Evolutionary conservation across 2,113 vertebrate species (phyloP).

Genomic region (Eubucco bourcierii): DNA sequence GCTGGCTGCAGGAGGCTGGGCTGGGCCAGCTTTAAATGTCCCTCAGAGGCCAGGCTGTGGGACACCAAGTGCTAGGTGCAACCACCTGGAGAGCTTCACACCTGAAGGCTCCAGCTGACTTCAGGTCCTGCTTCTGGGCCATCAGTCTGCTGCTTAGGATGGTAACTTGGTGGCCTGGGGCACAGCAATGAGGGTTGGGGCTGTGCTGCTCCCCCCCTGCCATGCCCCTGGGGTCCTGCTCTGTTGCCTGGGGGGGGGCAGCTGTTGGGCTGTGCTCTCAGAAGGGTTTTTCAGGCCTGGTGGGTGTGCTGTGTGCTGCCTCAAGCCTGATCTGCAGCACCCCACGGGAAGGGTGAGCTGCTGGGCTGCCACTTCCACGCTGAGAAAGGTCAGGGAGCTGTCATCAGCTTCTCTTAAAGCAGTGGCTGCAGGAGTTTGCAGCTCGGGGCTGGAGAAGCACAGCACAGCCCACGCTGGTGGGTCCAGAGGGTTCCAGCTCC

Average conservation of each 20-base stretch:
- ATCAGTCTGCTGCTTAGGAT: fast-evolving
- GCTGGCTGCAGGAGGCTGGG: no score
- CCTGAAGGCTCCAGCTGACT: not conserved
- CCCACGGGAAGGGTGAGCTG: fast-evolving
- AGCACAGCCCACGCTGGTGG: fast-evolving
- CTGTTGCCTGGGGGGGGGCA: no score
- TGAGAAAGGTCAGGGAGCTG: not conserved
- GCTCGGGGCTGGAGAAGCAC: not conserved
- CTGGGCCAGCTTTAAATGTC: no score
- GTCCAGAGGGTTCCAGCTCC: not conserved
- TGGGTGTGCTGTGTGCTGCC: no score
- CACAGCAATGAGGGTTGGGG: fast-evolving
- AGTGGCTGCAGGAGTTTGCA: not conserved
- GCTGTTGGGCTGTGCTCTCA: no score
- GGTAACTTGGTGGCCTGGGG: fast-evolving
- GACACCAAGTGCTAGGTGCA: fast-evolving
- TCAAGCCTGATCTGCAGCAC: no score
- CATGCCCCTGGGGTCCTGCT: no score
- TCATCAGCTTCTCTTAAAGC: no score
- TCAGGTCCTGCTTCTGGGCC: not conserved
- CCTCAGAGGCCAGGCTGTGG: no score
- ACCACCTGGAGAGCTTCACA: fast-evolving
- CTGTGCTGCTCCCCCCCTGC: not conserved
- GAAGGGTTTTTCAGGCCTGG: no score
- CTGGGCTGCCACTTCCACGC: fast-evolving